Percentiles rank a stretch among this genome's conserved stretches.
These are phyloP conservation scores for Chauna torquata DNA, from an alignment of 2,113 vertebrate species.

Conservation along the genomic window DNA sequence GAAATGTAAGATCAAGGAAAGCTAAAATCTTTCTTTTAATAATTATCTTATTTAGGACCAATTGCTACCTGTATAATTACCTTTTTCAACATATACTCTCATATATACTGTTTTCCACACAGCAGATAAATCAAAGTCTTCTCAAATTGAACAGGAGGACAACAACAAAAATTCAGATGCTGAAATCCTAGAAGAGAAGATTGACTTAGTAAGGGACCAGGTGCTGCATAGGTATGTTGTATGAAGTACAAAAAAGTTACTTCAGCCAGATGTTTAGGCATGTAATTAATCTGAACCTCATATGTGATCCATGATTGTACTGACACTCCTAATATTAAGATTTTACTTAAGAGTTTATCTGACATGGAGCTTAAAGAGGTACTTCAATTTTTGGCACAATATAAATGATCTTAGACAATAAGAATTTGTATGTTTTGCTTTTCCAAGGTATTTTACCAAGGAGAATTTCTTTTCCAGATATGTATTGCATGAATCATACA, in stretches of 20 bases:
- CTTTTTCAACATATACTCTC: neutral
- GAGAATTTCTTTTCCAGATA: neutral
- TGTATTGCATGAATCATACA: neutral
- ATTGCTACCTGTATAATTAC: neutral
- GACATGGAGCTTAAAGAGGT: neutral
- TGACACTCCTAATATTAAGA: neutral
- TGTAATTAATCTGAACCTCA: neutral
- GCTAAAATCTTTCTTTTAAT: neutral
- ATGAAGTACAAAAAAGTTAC: neutral
- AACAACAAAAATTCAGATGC: neutral
- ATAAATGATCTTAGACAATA: neutral
- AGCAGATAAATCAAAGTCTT: conserved; percentile 4
- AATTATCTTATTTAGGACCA: neutral
- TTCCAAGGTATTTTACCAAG: neutral
- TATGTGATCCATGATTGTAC: neutral
- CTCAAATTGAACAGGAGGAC: neutral
- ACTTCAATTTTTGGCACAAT: neutral
- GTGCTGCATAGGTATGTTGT: conserved; percentile 76
- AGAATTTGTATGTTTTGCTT: neutral
- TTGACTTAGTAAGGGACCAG: conserved; percentile 56
- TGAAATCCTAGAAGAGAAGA: neutral
- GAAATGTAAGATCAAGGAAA: neutral
- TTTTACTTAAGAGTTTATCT: neutral
- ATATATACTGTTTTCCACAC: conserved; percentile 23
- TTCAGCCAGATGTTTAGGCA: neutral